These are phyloP conservation scores for Mythimna impura DNA, from an alignment of 2,888 invertebrate species.

Conservation along the genomic window DNA sequence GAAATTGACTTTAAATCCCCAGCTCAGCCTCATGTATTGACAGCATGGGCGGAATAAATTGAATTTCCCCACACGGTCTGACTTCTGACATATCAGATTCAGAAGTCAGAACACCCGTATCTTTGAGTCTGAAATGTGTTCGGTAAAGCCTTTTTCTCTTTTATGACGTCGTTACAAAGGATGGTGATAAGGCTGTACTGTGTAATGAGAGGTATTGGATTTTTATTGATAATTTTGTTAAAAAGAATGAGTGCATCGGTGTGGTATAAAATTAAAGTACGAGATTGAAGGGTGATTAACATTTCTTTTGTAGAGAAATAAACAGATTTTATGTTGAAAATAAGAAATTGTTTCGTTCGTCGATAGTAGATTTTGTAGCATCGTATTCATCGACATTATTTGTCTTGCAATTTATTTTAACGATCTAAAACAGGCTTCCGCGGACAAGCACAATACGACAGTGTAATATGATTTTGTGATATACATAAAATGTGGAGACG, in stretches of 20 bases:
- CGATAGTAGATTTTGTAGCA: background rate
- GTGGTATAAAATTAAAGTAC: slow-evolving; percentile 18
- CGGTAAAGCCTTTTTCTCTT: slow-evolving; percentile 45
- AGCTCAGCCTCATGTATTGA: slow-evolving; percentile 70
- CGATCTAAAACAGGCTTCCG: background rate
- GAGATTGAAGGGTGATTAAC: background rate
- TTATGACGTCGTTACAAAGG: slow-evolving; percentile 42
- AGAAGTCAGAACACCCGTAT: slow-evolving; percentile 42
- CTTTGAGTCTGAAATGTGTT: slow-evolving; percentile 37
- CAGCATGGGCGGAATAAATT: slow-evolving; percentile 75
- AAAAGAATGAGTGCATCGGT: slow-evolving; percentile 1
- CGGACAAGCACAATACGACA: background rate
- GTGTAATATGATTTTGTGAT: background rate
- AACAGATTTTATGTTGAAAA: background rate
- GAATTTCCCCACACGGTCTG: slow-evolving; percentile 70
- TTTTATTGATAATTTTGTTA: slow-evolving; percentile 31
- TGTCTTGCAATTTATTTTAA: background rate
- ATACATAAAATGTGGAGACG: no score
- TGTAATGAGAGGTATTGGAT: slow-evolving; percentile 48
- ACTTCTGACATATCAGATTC: slow-evolving; percentile 48
- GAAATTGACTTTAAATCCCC: slow-evolving; percentile 80
- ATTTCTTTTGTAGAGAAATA: background rate
- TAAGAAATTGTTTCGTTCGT: background rate
- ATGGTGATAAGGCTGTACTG: slow-evolving; percentile 45
- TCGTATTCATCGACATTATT: background rate